Base-by-base conservation (phyloP, 2,888 invertebrate species). In the Parapristionchus giblindavisi region DNA sequence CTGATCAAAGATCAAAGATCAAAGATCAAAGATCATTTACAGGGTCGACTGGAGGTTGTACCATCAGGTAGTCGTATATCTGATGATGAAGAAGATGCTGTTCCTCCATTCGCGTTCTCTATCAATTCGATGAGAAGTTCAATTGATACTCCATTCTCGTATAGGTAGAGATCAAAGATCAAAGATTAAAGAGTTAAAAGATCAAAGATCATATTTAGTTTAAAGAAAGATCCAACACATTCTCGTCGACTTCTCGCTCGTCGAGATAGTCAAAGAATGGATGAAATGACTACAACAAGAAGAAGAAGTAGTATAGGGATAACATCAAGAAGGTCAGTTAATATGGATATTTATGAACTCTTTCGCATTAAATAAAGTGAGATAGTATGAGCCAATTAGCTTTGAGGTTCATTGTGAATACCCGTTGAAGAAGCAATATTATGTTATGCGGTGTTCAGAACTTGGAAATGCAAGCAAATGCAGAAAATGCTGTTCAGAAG, bases 261-360 rank as follows among this genome's bases (percentile, higher is more conserved):
- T n/a, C 21, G 68, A 17, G 52, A 68, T 24, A 68, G 68, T n/a
- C 51, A 34, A n/a, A 27, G 68, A 68, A 51, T 52, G 52, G 68
- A 68, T 6, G 68, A 52, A n/a, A 68, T 68, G 68, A 68, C 68
- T 29, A 34, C 27, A 27, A 68, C 36, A 32, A 68, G 68, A 29
- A 68, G 51, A 14, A 68, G 68, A 21, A 29, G 36, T 5, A 40
- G 43, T 3, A 34, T 52, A 6, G 34, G 48, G 11, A 68, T 48
- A 24, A 68, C 36, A 36, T 52, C 29, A 8, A 58, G 48, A 21
- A 48, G 48, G 48, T 48, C 11, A 48, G 21, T 48, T 21, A 11
- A 21, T 48, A 14, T 11, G 21, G 11, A 48, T 48, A 48, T 48
- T 21, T 48, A 48, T 48, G 48, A n/a, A n/a, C n/a, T n/a, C n/a